Evolutionary conservation across 2,888 invertebrate genomes (phyloP), one percentile per base, ranked within the genome.

Genomic region (Laothoe populi): DNA sequence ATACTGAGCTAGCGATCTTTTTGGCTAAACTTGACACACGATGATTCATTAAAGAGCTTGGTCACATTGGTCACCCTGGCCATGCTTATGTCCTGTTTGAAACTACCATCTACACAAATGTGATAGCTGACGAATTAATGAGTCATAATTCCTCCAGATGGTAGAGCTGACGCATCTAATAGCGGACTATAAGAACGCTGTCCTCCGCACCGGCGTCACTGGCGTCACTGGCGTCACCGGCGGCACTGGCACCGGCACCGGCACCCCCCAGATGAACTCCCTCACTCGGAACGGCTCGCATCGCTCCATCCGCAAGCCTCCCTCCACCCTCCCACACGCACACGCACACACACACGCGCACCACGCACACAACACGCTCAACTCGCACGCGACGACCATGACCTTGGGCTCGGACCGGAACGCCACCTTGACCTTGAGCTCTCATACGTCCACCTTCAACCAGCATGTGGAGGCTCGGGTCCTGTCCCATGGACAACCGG

Each of bases 101-200:
- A n/a, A n/a, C n/a, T n/a, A n/a, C n/a, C n/a, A n/a, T n/a, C n/a
- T n/a, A n/a, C n/a, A n/a, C n/a, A n/a, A n/a, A n/a, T n/a, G n/a
- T 16, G 42, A 46, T 46, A 13, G 1, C 21, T 23, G 5, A 11
- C 19, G 4, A 46, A 19, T 4, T 23, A n/a, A n/a, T n/a, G 19
- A 48, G 4, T 49, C 21, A 57, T 35, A 11, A 0, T 0, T n/a
- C 19, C 72, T 64, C 2, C 88, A 96, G 96, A 98, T 98, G 87
- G 94, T 97, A 62, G 98, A 98, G 93, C 95, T 98, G 64, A 98
- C 98, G 0, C 94, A 98, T 67, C 93, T 98, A 26, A 98, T 98
- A 79, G 98, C 98, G 24, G 98, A 98, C 89, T 98, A 98, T 87
- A 98, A 98, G 95, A 98, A 98, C 91, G 96, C 97, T 0, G 84